Evolutionary conservation across 2,797 vertebrate genomes (phyloP).

Genomic region (Microcaecilia unicolor): DNA sequence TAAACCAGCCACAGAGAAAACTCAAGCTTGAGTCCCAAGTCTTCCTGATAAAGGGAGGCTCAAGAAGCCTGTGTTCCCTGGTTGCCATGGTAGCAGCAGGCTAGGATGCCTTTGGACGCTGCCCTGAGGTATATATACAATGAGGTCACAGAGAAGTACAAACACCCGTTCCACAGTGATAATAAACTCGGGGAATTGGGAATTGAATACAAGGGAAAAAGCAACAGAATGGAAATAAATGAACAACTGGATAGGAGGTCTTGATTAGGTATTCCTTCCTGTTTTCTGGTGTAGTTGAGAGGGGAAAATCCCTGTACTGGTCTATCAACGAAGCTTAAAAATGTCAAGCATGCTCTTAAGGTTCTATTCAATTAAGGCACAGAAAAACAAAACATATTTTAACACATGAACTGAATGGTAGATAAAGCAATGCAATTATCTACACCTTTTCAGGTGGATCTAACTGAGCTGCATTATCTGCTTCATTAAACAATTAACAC

Average conservation of each 20-base stretch:
- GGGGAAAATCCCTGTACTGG: conserved; percentile 14
- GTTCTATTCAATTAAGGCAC: no score
- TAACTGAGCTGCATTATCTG: no score
- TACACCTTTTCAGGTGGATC: no score
- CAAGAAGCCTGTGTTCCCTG: conserved; percentile 11
- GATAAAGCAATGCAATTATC: no score
- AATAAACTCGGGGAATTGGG: conserved; percentile 44
- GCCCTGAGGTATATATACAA: conserved; percentile 19
- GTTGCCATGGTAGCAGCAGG: conserved; percentile 46
- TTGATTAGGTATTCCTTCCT: conserved; percentile 7
- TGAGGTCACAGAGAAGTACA: conserved; percentile 30
- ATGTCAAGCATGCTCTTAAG: no score
- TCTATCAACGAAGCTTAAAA: conserved; percentile 2
- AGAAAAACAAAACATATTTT: no score
- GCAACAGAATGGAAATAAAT: conserved; percentile 22
- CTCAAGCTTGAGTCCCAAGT: no score
- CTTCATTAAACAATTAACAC: no score
- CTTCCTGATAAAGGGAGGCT: no score
- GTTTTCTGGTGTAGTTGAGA: rapidly evolving
- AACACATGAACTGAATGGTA: no score
- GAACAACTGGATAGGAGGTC: conserved; percentile 13
- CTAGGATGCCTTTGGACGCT: conserved; percentile 24
- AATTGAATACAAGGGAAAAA: conserved; percentile 22
- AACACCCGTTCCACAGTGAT: conserved; percentile 33
- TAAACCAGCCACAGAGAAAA: no score